These are phyloP conservation scores for Anodontia alba DNA, from an alignment of 2,888 invertebrate species.

Conservation along the genomic window DNA sequence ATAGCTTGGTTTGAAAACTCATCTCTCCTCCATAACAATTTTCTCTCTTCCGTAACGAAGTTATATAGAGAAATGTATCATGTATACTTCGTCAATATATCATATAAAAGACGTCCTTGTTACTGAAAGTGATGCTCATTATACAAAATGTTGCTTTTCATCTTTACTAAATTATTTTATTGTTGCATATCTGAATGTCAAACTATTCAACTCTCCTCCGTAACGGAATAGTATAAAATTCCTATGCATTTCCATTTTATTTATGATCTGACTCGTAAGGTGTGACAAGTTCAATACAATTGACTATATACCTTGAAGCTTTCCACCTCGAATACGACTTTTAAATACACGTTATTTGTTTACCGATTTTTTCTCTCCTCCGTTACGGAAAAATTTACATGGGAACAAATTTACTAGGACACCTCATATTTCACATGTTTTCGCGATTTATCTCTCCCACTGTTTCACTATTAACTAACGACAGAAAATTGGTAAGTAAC, in stretches of 20 bases:
- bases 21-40: not conserved
- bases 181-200: not conserved
- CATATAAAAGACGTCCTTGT: not conserved
- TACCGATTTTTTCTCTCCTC: not conserved
- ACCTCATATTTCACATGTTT: not conserved
- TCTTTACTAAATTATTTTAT: not conserved
- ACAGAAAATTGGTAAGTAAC: not conserved
- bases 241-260: not conserved
- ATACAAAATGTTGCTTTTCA: not conserved
- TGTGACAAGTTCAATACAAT: not conserved
- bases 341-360: not conserved
- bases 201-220: not conserved
- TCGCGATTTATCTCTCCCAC: not conserved
- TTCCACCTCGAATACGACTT: not conserved
- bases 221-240: not conserved
- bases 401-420: not conserved
- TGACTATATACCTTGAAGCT: not conserved
- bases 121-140: not conserved
- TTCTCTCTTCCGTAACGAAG: not conserved
- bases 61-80: not conserved
- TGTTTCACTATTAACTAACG: not conserved
- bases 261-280: not conserved
- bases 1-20: not conserved
- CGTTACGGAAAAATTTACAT: not conserved
- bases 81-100: not conserved